phyloP scores from a whole-genome alignment of 2,113 vertebrate species.

The Sula dactylatra region DNA sequence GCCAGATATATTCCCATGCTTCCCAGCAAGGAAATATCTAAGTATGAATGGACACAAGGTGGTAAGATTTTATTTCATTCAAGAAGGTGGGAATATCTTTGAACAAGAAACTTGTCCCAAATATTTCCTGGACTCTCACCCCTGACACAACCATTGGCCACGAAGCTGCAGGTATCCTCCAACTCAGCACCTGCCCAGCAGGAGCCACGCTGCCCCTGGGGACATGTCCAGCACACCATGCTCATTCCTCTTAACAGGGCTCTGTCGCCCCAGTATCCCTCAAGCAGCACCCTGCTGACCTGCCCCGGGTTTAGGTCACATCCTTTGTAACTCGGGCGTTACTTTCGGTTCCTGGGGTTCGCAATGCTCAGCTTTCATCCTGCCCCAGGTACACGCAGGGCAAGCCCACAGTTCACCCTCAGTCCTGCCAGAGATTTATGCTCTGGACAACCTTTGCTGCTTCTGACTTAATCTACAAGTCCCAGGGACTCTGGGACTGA shows the following conservation, averaged over 20 bases:
- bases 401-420: not conserved
- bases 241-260: not conserved
- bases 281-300: not conserved
- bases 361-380: accelerated
- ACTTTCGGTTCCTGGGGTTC: not conserved
- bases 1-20: not conserved
- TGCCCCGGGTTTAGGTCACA: not conserved
- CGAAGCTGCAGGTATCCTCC: not conserved
- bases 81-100: not conserved
- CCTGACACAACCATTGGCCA: accelerated
- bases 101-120: not conserved
- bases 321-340: not conserved
- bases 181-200: not conserved
- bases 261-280: not conserved
- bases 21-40: not conserved
- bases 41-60: not conserved
- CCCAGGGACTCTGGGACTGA: not conserved
- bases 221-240: accelerated
- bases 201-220: not conserved
- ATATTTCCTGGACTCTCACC: not conserved
- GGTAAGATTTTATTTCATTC: not conserved
- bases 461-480: not conserved
- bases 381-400: accelerated
- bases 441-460: not conserved
- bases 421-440: not conserved